phyloP scores from a whole-genome alignment of 2,888 invertebrate genomes.

The Mesodorylaimus sp. region DNA sequence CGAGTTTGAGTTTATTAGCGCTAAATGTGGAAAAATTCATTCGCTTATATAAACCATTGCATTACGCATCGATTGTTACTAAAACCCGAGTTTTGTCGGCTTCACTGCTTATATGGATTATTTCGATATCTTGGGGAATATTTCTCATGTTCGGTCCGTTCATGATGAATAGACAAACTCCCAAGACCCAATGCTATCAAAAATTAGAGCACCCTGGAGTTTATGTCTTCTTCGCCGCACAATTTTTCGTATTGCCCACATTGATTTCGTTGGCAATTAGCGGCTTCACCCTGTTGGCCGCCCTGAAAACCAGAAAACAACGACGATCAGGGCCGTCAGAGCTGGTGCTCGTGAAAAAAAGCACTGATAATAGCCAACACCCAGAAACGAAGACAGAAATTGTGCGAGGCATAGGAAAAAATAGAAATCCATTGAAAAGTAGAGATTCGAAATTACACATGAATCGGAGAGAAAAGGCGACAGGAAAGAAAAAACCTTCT shows the following conservation, averaged over 20 bases:
- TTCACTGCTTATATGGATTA: neutral
- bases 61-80: constrained; percentile 7
- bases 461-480: too few relatives aligned
- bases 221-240: constrained; percentile 1
- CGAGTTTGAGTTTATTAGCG: constrained; percentile 7
- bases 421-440: too few relatives aligned
- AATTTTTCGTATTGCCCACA: constrained; percentile 6
- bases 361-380: too few relatives aligned
- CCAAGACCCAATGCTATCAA: too few relatives aligned
- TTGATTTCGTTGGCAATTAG: constrained; percentile 6
- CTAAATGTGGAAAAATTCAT: constrained; percentile 9
- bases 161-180: too few relatives aligned
- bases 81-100: neutral
- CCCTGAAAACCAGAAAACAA: neutral
- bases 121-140: constrained; percentile 1
- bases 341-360: too few relatives aligned
- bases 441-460: too few relatives aligned
- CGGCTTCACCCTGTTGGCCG: neutral
- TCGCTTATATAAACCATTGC: constrained; percentile 4
- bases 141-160: constrained; percentile 8
- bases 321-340: too few relatives aligned
- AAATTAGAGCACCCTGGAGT: neutral
- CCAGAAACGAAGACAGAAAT: too few relatives aligned
- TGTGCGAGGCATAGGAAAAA: too few relatives aligned
- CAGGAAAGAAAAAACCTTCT: too few relatives aligned